Evolutionary conservation across 2,888 invertebrate species (phyloP), one percentile per base, ranked within the genome.

Genomic region (Eristalinus sepulchralis): DNA sequence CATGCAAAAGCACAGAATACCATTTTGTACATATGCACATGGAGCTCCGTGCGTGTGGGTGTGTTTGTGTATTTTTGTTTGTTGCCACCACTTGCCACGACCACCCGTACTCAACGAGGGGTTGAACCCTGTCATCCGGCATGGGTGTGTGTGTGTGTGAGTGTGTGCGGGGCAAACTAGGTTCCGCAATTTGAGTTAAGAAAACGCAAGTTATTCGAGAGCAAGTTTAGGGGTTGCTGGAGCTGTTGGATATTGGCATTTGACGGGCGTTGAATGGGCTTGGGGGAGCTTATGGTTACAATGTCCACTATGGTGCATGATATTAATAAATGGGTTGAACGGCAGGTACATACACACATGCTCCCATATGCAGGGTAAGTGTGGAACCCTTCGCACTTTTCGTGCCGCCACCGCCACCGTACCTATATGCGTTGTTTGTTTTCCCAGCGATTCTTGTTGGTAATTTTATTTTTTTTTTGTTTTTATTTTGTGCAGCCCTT

Each of bases 251-350:
- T 31, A 13, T 13, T 71, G 39, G 78, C 31, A 55, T 34, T 33
- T 36, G 64, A 39, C 55, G 24, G 24, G 8, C n/a, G 17, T 24
- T 59, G 55, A 17, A 24, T n/a, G 39, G 59, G 20, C 24, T 39
- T 10, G 36, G 59, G 66, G 34, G 62, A 11, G 24, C n/a, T 64
- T 63, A 70, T 63, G 55, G 57, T 47, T 66, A 72, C 62, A 59
- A 27, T 66, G 36, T 39, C 79, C 72, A 66, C 33, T 71, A 70
- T 63, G 20, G 68, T 62, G 78, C 57, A 66, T 55, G 80, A 80
- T 80, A 80, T 80, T 80, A 80, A 80, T 80, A 80, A 80, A 80
- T 80, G 62, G 70, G 67, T 53, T 80, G 72, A 71, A 39, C 66
- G 27, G 75, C 63, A 55, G 34, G 8, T 20, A 33, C 39, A 68